These are phyloP conservation scores for Bubalus kerabau DNA, from an alignment of 2,113 vertebrate genomes.

Conservation along the genomic window DNA sequence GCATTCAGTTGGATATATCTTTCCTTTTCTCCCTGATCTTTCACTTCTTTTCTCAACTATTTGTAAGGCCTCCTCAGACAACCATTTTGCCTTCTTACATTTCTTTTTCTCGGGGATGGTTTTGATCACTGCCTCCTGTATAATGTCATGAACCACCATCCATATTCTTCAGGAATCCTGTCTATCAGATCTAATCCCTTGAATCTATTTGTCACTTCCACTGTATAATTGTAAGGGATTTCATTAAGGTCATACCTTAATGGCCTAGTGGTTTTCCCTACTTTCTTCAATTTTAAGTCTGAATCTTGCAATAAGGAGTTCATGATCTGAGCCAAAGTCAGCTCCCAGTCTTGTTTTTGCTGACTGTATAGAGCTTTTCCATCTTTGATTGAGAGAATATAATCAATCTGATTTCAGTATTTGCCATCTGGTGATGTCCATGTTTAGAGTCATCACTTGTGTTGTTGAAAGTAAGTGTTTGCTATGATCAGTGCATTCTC, in stretches of 20 bases:
- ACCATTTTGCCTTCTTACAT: background rate
- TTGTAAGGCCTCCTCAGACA: background rate
- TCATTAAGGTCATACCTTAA: background rate
- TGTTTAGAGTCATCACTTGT: background rate
- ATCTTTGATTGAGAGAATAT: background rate
- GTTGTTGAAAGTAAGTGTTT: background rate
- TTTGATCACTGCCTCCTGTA: background rate
- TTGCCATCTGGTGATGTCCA: background rate
- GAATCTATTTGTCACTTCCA: background rate
- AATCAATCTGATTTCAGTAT: background rate
- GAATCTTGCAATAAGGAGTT: background rate
- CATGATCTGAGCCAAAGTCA: background rate
- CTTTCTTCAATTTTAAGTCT: background rate
- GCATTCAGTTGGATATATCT: background rate
- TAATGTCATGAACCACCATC: background rate
- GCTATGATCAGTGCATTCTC: background rate
- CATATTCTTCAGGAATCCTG: background rate
- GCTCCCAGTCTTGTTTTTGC: background rate
- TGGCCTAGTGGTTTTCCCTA: background rate
- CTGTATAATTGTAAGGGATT: background rate
- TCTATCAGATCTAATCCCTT: background rate
- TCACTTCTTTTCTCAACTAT: background rate
- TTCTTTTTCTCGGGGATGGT: background rate
- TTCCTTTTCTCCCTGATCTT: background rate
- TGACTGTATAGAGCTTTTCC: background rate